A percentile compares a stretch with the other conserved stretches of the same genome.
Conservation (phyloP, 2,888 invertebrate species). For the Tetranychus truncatus region DNA sequence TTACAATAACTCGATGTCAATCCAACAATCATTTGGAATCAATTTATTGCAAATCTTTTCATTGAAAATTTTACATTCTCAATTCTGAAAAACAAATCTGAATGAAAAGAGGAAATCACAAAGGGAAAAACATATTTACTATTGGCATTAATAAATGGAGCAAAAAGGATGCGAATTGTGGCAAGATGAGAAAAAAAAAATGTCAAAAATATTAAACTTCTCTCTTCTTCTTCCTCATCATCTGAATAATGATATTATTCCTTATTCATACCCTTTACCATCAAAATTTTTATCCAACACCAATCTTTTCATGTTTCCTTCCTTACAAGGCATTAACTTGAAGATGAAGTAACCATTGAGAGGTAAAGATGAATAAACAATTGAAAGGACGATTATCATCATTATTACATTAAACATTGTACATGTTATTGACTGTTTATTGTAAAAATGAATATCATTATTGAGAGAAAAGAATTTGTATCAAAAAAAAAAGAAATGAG, state of each 20-base stretch:
- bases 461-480: background rate
- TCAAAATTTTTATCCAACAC: background rate
- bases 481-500: background rate
- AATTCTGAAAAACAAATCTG: background rate
- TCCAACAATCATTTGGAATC: too few relatives aligned
- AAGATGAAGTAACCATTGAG: constrained; percentile 46
- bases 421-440: constrained; percentile 47
- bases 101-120: background rate
- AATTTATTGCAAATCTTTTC: too few relatives aligned
- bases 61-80: background rate
- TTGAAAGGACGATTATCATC: constrained; percentile 40
- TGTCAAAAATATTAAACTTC: background rate
- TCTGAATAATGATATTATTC: background rate
- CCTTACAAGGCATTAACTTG: background rate
- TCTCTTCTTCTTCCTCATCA: background rate
- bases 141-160: background rate
- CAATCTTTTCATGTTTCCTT: background rate
- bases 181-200: background rate
- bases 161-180: background rate
- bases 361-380: constrained; percentile 63
- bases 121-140: too few relatives aligned
- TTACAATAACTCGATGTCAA: too few relatives aligned
- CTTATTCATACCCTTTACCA: background rate
- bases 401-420: constrained; percentile 49
- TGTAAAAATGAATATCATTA: background rate